These are phyloP conservation scores for Eucidaris tribuloides DNA, from an alignment of 35 echinoderm and acorn worm genomes.

Conservation along the genomic window DNA sequence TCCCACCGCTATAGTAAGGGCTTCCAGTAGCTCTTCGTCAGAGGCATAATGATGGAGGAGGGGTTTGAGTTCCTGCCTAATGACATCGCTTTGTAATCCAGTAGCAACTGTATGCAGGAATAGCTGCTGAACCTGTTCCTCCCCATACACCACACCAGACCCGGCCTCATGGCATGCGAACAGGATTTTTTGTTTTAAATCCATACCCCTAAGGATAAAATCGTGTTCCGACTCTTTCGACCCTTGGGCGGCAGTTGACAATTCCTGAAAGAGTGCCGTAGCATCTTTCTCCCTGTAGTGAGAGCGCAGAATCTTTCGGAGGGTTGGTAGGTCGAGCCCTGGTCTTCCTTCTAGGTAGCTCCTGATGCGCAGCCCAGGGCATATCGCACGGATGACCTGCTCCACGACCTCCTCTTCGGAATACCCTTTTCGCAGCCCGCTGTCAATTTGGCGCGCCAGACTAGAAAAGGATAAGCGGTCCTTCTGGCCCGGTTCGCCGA, in stretches of 20 bases:
- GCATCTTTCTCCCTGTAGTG: conserved; percentile 22
- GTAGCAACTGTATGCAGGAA: conserved; percentile 18
- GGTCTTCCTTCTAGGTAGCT: background rate
- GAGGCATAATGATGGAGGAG: background rate
- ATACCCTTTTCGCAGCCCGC: background rate
- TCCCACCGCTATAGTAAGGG: background rate
- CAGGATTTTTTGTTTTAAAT: too few species aligned
- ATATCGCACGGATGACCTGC: conserved; percentile 26
- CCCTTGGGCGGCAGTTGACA: too few species aligned
- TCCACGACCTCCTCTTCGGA: conserved; percentile 20
- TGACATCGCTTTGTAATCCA: background rate
- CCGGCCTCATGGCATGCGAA: too few species aligned
- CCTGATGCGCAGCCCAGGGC: background rate
- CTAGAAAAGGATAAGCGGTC: conserved; percentile 31
- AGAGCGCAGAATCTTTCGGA: background rate
- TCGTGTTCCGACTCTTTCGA: too few species aligned
- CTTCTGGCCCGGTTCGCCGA: conserved; percentile 55
- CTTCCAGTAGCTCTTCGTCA: conserved; percentile 44
- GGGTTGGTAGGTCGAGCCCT: background rate
- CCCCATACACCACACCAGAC: too few species aligned
- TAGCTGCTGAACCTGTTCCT: too few species aligned
- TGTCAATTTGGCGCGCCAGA: conserved; percentile 33
- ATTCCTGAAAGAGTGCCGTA: background rate
- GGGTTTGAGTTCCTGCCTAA: conserved; percentile 5
- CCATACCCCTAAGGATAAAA: too few species aligned